phyloP scores from a whole-genome alignment of 2,113 vertebrate genomes.

The Capricornis sumatraensis region DNA sequence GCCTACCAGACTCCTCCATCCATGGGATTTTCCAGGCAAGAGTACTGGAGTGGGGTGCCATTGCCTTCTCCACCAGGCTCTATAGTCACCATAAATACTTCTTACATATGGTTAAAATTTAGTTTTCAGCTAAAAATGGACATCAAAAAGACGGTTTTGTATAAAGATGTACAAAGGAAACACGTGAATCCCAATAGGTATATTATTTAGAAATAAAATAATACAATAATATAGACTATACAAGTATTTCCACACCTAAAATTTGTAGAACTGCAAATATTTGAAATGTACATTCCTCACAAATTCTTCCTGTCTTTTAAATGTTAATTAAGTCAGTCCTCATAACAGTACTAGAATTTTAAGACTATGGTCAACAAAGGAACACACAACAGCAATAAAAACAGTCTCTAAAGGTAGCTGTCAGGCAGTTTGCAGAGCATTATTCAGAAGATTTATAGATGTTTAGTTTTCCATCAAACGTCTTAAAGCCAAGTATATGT shows the following conservation, averaged over 20 bases:
- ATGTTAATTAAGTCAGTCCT: neutral
- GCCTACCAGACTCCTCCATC: neutral
- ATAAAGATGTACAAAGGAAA: neutral
- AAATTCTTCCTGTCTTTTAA: neutral
- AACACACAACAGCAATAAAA: neutral
- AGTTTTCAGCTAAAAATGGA: neutral
- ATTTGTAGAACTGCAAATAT: neutral
- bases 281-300: neutral
- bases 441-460: neutral
- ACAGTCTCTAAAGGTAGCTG: neutral
- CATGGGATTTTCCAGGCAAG: neutral
- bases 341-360: neutral
- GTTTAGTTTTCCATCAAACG: neutral
- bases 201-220: neutral
- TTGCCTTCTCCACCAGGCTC: neutral
- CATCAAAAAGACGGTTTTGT: neutral
- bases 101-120: neutral
- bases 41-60: neutral
- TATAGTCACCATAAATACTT: neutral
- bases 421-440: neutral
- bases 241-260: neutral
- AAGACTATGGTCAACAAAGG: neutral
- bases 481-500: neutral
- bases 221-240: neutral
- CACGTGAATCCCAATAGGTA: neutral